Conservation (phyloP, 2,113 vertebrate species). For the Nycticryphes semicollaris region DNA sequence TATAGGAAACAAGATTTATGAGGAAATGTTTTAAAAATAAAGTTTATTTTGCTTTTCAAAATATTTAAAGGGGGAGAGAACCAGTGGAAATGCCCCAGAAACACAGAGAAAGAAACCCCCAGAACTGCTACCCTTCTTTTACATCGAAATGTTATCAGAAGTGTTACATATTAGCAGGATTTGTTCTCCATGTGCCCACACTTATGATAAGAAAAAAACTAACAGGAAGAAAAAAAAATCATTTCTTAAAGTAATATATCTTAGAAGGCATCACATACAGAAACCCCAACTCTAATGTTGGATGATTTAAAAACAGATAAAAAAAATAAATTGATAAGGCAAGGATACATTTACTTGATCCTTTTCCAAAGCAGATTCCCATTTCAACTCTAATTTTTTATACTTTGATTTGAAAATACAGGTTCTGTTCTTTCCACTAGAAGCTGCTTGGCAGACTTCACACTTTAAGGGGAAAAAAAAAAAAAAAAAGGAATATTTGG, state of each 20-base stretch:
- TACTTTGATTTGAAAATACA: neutral
- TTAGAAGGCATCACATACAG: neutral
- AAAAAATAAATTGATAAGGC: neutral
- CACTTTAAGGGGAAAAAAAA: neutral
- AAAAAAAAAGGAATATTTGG: neutral
- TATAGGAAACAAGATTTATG: neutral
- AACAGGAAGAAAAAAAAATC: neutral
- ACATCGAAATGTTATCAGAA: neutral
- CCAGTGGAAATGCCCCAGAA: neutral
- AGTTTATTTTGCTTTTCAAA: neutral
- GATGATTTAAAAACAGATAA: neutral
- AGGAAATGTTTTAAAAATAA: conserved; percentile 4
- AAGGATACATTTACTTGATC: neutral
- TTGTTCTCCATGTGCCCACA: neutral
- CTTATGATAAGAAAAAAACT: neutral
- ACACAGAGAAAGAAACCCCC: neutral
- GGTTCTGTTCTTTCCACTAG: neutral
- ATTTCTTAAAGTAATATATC: neutral
- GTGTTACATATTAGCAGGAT: neutral
- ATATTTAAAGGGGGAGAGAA: neutral
- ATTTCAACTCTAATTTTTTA: neutral
- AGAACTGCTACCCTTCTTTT: neutral
- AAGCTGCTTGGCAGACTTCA: conserved; percentile 5
- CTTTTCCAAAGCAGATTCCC: neutral
- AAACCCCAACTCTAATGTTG: neutral